Conservation (phyloP, 2,797 vertebrate species). For the Alauda arvensis region DNA sequence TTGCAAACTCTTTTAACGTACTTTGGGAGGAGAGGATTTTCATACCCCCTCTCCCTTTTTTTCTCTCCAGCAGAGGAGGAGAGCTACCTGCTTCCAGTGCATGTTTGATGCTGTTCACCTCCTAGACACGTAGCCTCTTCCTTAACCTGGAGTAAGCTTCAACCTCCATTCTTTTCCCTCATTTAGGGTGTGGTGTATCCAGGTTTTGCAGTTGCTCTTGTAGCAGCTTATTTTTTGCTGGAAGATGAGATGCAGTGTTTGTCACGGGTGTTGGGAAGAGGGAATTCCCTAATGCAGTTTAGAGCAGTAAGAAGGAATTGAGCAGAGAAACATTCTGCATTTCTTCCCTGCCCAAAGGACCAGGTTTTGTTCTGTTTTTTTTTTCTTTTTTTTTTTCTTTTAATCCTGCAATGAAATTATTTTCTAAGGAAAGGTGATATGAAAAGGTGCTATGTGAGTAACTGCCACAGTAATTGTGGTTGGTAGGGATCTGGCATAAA, state of each 20-base stretch:
- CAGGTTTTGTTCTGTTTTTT: not conserved
- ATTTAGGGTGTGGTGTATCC: constrained; percentile 67
- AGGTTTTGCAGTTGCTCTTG: constrained; percentile 62
- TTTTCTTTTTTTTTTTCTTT: not conserved
- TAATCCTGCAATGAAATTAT: not conserved
- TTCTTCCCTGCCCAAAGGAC: constrained; percentile 22
- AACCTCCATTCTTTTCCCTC: constrained; percentile 57
- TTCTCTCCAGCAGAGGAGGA: constrained; percentile 70
- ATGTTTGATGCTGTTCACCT: constrained; percentile 72
- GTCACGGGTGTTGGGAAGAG: constrained; percentile 35
- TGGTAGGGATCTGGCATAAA: not conserved
- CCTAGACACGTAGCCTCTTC: constrained; percentile 73
- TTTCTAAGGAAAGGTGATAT: not conserved
- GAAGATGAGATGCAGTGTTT: constrained; percentile 54
- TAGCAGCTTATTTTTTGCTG: constrained; percentile 47
- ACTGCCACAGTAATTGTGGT: not conserved
- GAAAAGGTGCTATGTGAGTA: constrained; percentile 15
- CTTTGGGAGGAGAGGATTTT: constrained; percentile 66
- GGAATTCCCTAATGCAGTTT: constrained; percentile 26
- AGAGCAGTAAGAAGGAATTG: constrained; percentile 10
- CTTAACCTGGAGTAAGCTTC: constrained; percentile 69
- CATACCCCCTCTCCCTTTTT: constrained; percentile 63
- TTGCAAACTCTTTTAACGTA: constrained; percentile 55
- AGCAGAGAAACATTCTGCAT: not conserved
- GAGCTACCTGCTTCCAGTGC: constrained; percentile 59